A percentile compares a stretch with the other conserved stretches of the same genome.
phyloP scores from a whole-genome alignment of 2,113 vertebrate species.

The Trematocara unimaculatum region DNA sequence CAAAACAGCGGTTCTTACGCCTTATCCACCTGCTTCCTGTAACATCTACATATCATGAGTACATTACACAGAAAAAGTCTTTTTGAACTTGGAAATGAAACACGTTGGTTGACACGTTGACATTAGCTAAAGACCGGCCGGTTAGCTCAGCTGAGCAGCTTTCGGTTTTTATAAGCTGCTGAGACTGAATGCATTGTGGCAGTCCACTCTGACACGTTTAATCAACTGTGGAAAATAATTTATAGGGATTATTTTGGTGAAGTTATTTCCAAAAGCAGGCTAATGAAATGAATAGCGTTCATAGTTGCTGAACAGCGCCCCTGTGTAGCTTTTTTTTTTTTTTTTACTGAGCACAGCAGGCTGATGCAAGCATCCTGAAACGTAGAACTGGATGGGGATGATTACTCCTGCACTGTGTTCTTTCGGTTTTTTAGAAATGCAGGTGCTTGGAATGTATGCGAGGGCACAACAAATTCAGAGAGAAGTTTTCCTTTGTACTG shows the following conservation, averaged over 20 bases:
- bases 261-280: background rate
- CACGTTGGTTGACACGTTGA: background rate
- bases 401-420: background rate
- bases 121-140: background rate
- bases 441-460: rapidly evolving
- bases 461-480: background rate
- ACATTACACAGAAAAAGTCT: background rate
- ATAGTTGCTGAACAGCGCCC: conserved; percentile 22
- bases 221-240: background rate
- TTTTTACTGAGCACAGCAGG: conserved; percentile 5
- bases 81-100: background rate
- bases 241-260: background rate
- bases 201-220: rapidly evolving
- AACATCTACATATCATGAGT: rapidly evolving
- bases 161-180: background rate
- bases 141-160: background rate
- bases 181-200: background rate
- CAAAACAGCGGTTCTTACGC: rapidly evolving
- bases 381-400: background rate
- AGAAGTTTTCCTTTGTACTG: background rate
- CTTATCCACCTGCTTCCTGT: rapidly evolving
- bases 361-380: conserved; percentile 74
- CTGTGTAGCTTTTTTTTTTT: background rate
- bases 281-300: background rate
- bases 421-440: background rate